A percentile compares a stretch with the other conserved stretches of the same genome.
phyloP scores from a whole-genome alignment of 2,113 vertebrate species.

The Ctenodactylus gundi region DNA sequence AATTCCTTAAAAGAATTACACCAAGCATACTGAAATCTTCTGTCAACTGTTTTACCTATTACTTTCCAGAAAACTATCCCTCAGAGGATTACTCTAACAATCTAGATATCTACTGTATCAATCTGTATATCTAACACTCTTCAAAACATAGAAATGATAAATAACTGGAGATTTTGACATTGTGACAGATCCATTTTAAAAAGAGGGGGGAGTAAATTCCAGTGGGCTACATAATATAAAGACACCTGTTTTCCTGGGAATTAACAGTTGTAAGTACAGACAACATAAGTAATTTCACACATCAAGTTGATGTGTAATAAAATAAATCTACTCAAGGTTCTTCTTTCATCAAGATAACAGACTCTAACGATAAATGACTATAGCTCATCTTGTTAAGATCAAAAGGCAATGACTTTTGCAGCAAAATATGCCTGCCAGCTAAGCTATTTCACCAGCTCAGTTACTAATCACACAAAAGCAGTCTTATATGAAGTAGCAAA shows the following conservation, averaged over 20 bases:
- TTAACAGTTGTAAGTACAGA: constrained; percentile 69
- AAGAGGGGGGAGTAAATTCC: constrained; percentile 46
- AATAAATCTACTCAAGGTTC: constrained; percentile 70
- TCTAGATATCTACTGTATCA: neutral
- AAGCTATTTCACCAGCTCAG: constrained; percentile 77
- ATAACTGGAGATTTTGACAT: neutral
- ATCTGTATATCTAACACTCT: constrained; percentile 39
- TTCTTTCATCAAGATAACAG: constrained; percentile 78
- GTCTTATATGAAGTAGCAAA: constrained; percentile 75
- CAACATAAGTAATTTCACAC: constrained; percentile 74
- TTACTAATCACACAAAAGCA: constrained; percentile 79
- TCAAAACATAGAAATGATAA: constrained; percentile 33
- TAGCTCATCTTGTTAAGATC: constrained; percentile 77
- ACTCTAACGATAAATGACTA: constrained; percentile 67
- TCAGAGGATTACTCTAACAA: neutral
- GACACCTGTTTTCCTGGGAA: constrained; percentile 74
- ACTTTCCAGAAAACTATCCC: constrained; percentile 42
- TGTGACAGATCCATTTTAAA: neutral
- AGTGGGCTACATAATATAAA: constrained; percentile 52
- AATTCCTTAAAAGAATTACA: constrained; percentile 25
- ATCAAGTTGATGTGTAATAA: constrained; percentile 65
- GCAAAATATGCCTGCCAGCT: constrained; percentile 75
- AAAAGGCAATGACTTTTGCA: constrained; percentile 78
- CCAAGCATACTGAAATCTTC: neutral
- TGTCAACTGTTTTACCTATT: neutral